Evolutionary conservation across 2,888 invertebrate species (phyloP).

Genomic region (Euplexia lucipara): DNA sequence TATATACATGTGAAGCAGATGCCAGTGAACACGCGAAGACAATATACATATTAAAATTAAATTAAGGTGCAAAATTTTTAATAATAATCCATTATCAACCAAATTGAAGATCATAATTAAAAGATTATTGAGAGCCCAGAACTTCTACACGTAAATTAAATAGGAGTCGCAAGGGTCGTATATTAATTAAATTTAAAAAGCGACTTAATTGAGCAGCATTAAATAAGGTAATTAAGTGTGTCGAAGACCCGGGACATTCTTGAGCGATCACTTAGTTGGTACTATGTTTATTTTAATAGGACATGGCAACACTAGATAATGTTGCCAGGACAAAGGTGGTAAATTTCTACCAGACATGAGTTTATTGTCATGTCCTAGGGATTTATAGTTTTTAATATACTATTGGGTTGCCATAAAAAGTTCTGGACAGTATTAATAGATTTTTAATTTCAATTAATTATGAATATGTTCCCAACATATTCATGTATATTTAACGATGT

Average conservation of each 20-base stretch:
- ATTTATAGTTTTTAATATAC: slow-evolving; percentile 10
- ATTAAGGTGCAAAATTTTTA: slow-evolving; percentile 6
- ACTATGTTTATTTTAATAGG: slow-evolving; percentile 41
- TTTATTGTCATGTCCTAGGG: slow-evolving; percentile 18
- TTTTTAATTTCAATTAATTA: not conserved
- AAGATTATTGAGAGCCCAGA: slow-evolving; percentile 26
- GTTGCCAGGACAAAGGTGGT: slow-evolving; percentile 48
- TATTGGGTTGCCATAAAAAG: slow-evolving; percentile 7
- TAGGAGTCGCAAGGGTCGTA: slow-evolving; percentile 2
- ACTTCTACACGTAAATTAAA: slow-evolving; percentile 6
- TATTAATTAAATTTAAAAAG: slow-evolving; percentile 35
- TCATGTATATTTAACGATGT: not conserved
- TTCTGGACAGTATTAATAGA: not conserved
- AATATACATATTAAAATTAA: slow-evolving; percentile 16
- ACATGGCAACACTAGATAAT: slow-evolving; percentile 38
- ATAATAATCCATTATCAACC: not conserved
- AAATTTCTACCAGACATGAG: slow-evolving; percentile 21
- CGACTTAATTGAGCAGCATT: slow-evolving; percentile 32
- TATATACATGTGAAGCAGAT: slow-evolving; percentile 17
- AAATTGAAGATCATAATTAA: slow-evolving; percentile 43
- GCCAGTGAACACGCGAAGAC: not conserved
- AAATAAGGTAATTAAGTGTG: slow-evolving; percentile 30
- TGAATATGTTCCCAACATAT: no score
- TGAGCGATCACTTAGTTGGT: slow-evolving; percentile 29
- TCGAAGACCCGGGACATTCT: slow-evolving; percentile 34